These are phyloP conservation scores for Porites australiensis DNA, from an alignment of 64 coral and sea anemone species.

Conservation along the genomic window DNA sequence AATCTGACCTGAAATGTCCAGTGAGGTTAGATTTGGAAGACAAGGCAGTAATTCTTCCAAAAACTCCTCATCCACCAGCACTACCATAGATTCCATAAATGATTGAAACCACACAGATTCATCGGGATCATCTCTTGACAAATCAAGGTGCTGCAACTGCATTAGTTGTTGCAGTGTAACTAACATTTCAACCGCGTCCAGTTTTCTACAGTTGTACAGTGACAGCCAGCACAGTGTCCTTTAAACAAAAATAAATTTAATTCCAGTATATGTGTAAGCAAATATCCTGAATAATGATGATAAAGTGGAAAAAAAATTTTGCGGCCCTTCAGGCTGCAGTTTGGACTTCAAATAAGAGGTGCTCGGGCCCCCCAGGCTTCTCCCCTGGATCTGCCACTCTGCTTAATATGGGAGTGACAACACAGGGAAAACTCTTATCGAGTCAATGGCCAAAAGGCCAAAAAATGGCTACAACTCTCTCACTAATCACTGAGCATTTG, in stretches of 20 bases:
- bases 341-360: too few relatives aligned
- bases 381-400: too few relatives aligned
- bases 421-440: too few relatives aligned
- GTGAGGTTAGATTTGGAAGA: slow-evolving; percentile 25
- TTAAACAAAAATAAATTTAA: not conserved
- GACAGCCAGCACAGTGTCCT: slow-evolving; percentile 51
- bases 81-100: not conserved
- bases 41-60: slow-evolving; percentile 45
- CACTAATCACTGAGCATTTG: too few relatives aligned
- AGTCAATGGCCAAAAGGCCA: too few relatives aligned
- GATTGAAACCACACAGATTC: not conserved
- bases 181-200: slow-evolving; percentile 1
- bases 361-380: too few relatives aligned
- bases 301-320: too few relatives aligned
- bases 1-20: slow-evolving; percentile 36
- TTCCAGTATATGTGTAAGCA: not conserved
- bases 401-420: too few relatives aligned
- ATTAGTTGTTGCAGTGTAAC: slow-evolving; percentile 31
- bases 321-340: too few relatives aligned
- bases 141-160: slow-evolving; percentile 56
- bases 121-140: slow-evolving; percentile 52
- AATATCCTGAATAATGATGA: too few relatives aligned
- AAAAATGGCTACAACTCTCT: too few relatives aligned
- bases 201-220: slow-evolving; percentile 60
- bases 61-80: not conserved